These are phyloP conservation scores for Diplolepis rosae DNA, from an alignment of 2,888 invertebrate genomes.

Conservation along the genomic window DNA sequence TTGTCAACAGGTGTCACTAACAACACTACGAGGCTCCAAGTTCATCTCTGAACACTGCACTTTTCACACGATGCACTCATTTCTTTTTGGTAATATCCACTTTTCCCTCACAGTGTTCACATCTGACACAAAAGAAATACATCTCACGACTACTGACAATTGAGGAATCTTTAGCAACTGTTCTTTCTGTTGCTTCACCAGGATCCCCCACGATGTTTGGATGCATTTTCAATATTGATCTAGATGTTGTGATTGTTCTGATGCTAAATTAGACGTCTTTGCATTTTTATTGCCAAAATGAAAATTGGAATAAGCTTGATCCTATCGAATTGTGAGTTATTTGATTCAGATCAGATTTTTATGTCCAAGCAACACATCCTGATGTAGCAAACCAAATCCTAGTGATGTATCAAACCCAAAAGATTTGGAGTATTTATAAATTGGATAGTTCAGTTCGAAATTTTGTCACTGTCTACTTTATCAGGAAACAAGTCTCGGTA, in stretches of 20 bases:
- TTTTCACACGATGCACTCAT: conserved; percentile 18
- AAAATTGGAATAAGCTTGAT: not conserved
- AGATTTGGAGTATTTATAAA: too few species aligned
- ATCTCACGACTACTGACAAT: conserved; percentile 16
- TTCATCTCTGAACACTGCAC: conserved; percentile 7
- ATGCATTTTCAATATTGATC: not conserved
- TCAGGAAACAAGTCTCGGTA: too few species aligned
- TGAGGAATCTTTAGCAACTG: not conserved
- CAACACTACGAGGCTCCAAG: conserved; percentile 19
- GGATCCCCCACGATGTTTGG: not conserved
- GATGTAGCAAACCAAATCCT: too few species aligned
- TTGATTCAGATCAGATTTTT: too few species aligned
- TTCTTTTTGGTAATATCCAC: not conserved
- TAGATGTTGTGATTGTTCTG: not conserved
- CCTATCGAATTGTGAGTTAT: too few species aligned
- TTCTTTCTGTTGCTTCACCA: not conserved
- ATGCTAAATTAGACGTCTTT: not conserved
- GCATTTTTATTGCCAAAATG: not conserved
- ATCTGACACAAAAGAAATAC: not conserved
- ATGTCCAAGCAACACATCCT: too few species aligned
- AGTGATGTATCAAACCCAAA: too few species aligned
- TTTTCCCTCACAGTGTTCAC: not conserved
- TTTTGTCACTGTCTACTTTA: too few species aligned
- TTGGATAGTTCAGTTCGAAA: too few species aligned
- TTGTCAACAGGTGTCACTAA: conserved; percentile 48